Evolutionary conservation across 2,888 invertebrate genomes (phyloP).

Genomic region (Phytoseiulus persimilis): DNA sequence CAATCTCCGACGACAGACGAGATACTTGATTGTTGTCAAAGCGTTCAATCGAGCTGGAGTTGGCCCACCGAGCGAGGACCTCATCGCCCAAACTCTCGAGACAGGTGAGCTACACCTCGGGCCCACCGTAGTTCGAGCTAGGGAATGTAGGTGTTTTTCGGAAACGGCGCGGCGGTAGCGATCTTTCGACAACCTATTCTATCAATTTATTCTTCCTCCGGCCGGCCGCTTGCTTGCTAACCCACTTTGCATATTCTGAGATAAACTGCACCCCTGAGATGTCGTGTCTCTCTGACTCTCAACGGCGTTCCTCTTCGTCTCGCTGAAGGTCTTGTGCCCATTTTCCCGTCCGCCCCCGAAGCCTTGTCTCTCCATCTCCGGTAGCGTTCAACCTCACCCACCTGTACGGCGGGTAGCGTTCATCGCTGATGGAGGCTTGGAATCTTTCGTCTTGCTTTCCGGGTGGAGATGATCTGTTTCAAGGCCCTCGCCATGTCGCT

Average conservation of each 20-base stretch:
- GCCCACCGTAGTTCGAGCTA: neutral
- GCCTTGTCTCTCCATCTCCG: neutral
- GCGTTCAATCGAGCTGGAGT: constrained; percentile 91
- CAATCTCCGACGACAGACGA: constrained; percentile 76
- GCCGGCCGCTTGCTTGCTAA: neutral
- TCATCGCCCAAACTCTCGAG: constrained; percentile 84
- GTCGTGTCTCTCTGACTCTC: constrained; percentile 6
- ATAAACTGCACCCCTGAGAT: constrained; percentile 30
- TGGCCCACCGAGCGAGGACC: constrained; percentile 79
- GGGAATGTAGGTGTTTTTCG: too few species aligned
- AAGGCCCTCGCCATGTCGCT: too few species aligned
- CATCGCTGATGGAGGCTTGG: too few species aligned
- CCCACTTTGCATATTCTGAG: constrained; percentile 25
- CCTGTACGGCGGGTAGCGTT: too few species aligned
- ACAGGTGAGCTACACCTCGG: constrained; percentile 53
- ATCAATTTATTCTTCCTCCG: neutral
- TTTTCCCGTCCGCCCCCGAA: neutral
- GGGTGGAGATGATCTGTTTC: too few species aligned
- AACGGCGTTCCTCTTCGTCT: neutral
- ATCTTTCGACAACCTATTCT: neutral
- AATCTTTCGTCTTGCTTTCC: too few species aligned
- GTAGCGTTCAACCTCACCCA: too few species aligned
- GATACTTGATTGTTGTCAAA: constrained; percentile 86
- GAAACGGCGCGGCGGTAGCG: neutral
- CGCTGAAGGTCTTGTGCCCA: neutral